Base-by-base conservation (phyloP, 2,113 vertebrate species). In the Cairina moschata region DNA sequence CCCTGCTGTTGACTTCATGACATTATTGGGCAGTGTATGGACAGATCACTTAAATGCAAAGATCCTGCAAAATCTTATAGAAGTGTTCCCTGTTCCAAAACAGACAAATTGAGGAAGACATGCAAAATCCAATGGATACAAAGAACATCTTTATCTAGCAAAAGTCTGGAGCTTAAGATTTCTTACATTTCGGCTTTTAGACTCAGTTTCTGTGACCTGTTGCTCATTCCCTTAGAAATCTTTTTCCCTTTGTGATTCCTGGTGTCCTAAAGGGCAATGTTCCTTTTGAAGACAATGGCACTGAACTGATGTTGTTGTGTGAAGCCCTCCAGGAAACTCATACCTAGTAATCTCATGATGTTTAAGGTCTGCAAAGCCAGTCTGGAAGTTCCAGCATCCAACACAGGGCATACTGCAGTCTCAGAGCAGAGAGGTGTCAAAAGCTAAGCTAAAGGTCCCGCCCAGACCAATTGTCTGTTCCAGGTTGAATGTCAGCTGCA, bases 341-440 rank as follows among this genome's bases (percentile, higher is more conserved):
- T n/a, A 32, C 16, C 36, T 13, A 13, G 1, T 26, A 31, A 23
- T 56, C 18, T 5, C 1, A 0, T 56, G 60, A 76, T 1, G 0
- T 54, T 83, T 20, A 69, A 79, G 34, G 31, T 12, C 65, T 20
- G 12, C 9, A 65, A 2, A 59, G 56, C 7, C 20, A 38, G 9
- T 38, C 28, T 54, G n/a, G 42, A 25, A 55, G 26, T 40, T 16
- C 4, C 46, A 86, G 34, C 38, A 28, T 15, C 6, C 32, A 82
- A 13, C 17, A 59, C 3, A 9, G 46, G 36, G 32, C 0, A 0
- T 23, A 32, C 5, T 36, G 28, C 44, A 75, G 56, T 31, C 36
- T 91, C 25, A 63, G 59, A 83, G 13, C 15, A 13, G 28, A 72
- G 14, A 52, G 22, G 66, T 3, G 46, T 23, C 12, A 74, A 75